Base-by-base conservation (phyloP, 2,888 invertebrate genomes). In the Parnassius mnemosyne region DNA sequence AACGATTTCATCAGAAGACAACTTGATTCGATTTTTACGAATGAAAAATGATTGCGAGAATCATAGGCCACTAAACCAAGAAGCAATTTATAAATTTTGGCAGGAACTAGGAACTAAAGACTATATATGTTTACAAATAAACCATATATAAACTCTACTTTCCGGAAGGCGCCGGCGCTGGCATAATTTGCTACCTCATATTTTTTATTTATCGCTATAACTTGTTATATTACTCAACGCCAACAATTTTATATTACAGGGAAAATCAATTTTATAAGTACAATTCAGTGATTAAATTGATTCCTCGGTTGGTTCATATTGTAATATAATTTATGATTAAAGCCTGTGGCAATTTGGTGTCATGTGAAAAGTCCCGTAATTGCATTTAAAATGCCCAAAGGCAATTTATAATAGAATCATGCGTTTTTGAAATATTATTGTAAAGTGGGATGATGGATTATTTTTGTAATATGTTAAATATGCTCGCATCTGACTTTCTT, bases 101-200 rank as follows among this genome's bases (percentile, higher is more conserved):
- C 7, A 34, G 34, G 34, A 34, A 25, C 25, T 25, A 7, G 25
- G 25, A 25, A 34, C 34, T 34, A 34, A 34, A 34, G 5, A 34
- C 7, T 7, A 34, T 34, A 34, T 7, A 34, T 20, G 20, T 20
- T 20, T 20, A 20, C 20, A 20, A 20, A 20, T 20, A 20, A 20
- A 20, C 20, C 20, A 20, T 20, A 47, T 13, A n/a, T 47, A 42
- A 13, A 12, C 13, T 58, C 34, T n/a, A 43, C 13, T 59, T 13
- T 46, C 58, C 63, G 59, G 63, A 59, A 63, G 63, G 59, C 63
- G 59, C 59, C 63, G 63, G 59, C 63, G 63, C 59, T 58, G 13
- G 12, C 1, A 20, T 12, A 49, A 47, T n/a, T 16, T 25, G 54
- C 41, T 46, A 49, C 13, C 46, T n/a, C 46, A 16, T 34, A 41